phyloP scores from a whole-genome alignment of 2,888 invertebrate genomes.

The Hydrotaea cyrtoneurina region DNA sequence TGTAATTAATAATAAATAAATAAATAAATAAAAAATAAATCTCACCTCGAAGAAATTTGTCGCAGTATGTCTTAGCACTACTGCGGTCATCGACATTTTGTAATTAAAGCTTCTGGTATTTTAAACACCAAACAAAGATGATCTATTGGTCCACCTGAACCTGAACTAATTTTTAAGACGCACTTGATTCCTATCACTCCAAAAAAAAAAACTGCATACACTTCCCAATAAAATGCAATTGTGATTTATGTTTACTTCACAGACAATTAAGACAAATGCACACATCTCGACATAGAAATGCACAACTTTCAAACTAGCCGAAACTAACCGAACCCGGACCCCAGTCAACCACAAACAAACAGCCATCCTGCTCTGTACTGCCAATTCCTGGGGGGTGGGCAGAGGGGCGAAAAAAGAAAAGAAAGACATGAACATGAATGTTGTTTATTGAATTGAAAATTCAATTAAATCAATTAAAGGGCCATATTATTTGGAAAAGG shows the following conservation, averaged over 20 bases:
- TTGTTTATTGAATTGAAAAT: conserved; percentile 51
- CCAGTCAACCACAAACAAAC: background rate
- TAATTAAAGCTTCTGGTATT: too few relatives aligned
- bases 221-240: conserved; percentile 14
- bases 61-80: too few relatives aligned
- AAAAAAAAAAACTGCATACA: background rate
- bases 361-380: background rate
- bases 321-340: background rate
- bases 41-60: too few relatives aligned
- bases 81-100: too few relatives aligned
- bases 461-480: conserved; percentile 66
- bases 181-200: background rate
- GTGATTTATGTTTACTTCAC: conserved; percentile 63
- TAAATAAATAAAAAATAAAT: too few relatives aligned
- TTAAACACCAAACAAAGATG: too few relatives aligned
- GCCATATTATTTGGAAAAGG: conserved; percentile 22
- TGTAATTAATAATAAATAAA: too few relatives aligned
- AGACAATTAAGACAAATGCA: conserved; percentile 53
- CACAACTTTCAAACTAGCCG: background rate
- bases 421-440: background rate
- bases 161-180: too few relatives aligned
- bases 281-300: conserved; percentile 3
- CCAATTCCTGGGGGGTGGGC: background rate
- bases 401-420: background rate
- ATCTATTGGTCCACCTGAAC: too few relatives aligned